A percentile compares a stretch with the other conserved stretches of the same genome.
phyloP scores from a whole-genome alignment of 2,888 invertebrate species.

The Gastrophysa polygoni region DNA sequence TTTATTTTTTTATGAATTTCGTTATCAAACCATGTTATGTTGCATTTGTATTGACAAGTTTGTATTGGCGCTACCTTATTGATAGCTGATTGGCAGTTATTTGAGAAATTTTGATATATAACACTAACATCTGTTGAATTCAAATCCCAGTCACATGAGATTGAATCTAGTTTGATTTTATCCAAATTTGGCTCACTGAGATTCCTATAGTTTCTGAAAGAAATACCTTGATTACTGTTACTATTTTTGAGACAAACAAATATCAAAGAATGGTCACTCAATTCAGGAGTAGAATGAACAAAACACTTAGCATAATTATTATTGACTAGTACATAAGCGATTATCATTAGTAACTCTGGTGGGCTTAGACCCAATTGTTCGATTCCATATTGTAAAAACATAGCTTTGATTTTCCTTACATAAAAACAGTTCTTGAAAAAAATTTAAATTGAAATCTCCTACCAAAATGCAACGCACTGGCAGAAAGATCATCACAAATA shows the following conservation, averaged over 20 bases:
- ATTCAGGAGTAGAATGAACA: conserved; percentile 4
- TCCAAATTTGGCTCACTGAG: conserved; percentile 2
- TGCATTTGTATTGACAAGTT: conserved; percentile 1
- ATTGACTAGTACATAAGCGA: conserved; percentile 6
- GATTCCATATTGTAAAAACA: conserved; percentile 2
- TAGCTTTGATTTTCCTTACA: conserved; percentile 1
- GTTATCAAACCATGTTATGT: conserved; percentile 6
- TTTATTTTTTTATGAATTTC: conserved; percentile 8
- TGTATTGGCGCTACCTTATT: conserved; percentile 6
- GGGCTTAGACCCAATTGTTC: background rate
- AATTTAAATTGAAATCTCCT: conserved; percentile 7
- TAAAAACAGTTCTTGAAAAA: background rate
- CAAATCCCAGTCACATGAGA: background rate
- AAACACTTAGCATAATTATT: conserved; percentile 2
- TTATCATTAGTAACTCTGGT: conserved; percentile 6
- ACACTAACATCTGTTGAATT: conserved; percentile 1
- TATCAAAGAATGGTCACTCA: conserved; percentile 9
- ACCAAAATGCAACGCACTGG: background rate
- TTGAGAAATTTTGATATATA: conserved; percentile 3
- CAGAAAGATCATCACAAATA: conserved; percentile 13
- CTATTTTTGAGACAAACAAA: conserved; percentile 9
- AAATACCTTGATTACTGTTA: background rate
- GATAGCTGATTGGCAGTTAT: conserved; percentile 8
- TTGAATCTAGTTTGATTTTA: background rate
- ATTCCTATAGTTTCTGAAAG: conserved; percentile 2